phyloP scores from a whole-genome alignment of 2,113 vertebrate species.

The Myocastor coypus region DNA sequence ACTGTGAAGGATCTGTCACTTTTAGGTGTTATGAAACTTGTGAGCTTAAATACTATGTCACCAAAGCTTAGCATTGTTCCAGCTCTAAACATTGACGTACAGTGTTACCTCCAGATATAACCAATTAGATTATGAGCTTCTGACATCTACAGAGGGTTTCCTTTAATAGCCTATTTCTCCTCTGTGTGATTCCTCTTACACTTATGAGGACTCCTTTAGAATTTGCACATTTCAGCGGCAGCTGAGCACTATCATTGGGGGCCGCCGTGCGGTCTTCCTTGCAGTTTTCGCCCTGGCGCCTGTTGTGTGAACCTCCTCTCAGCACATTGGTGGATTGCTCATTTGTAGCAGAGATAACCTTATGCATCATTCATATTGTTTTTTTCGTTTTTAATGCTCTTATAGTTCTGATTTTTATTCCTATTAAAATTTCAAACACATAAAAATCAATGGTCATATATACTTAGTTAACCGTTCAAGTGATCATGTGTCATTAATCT shows the following conservation, averaged over 20 bases:
- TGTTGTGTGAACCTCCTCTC: not conserved
- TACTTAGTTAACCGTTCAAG: not conserved
- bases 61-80: not conserved
- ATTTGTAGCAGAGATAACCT: constrained; percentile 2
- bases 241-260: not conserved
- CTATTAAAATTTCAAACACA: not conserved
- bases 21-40: not conserved
- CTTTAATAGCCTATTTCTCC: not conserved
- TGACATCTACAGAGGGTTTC: not conserved
- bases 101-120: not conserved
- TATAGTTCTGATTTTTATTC: constrained; percentile 9
- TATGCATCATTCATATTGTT: not conserved
- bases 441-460: constrained; percentile 18
- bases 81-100: not conserved
- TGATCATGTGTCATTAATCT: constrained; percentile 13
- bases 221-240: not conserved
- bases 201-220: not conserved
- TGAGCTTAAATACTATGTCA: not conserved
- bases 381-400: not conserved
- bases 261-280: not conserved
- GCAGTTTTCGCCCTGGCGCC: not conserved
- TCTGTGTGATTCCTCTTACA: not conserved
- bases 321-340: not conserved
- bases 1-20: not conserved
- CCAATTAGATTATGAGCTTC: not conserved